Percentiles rank a stretch among this genome's conserved stretches.
These are phyloP conservation scores for Pinna nobilis DNA, from an alignment of 1,140 invertebrate genomes.

Conservation along the genomic window DNA sequence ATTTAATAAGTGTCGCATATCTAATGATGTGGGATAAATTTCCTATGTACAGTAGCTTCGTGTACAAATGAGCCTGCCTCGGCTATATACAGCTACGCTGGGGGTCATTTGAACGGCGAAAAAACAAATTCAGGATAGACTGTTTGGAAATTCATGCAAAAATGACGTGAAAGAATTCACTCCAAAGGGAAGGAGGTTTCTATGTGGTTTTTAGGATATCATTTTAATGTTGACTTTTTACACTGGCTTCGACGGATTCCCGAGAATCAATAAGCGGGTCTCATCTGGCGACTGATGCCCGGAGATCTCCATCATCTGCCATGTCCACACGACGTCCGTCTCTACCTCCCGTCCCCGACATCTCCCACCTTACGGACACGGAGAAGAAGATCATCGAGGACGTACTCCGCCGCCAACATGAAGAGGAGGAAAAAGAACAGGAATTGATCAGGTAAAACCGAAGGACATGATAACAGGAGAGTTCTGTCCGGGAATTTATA, in stretches of 20 bases:
- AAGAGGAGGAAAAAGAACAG: conserved; percentile 95
- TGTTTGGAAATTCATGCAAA: not conserved
- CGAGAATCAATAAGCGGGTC: too few species aligned
- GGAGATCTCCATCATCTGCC: too few species aligned
- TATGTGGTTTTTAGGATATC: too few species aligned
- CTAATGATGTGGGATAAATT: conserved; percentile 7
- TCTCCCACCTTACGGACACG: conserved; percentile 97
- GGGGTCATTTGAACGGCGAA: conserved; percentile 16
- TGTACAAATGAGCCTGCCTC: not conserved
- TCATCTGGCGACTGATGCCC: too few species aligned
- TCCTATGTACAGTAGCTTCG: not conserved
- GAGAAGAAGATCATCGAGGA: conserved; percentile 97
- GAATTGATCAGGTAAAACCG: conserved; percentile 71
- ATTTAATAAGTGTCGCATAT: conserved; percentile 29
- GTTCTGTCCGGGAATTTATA: too few species aligned
- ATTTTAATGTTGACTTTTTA: too few species aligned
- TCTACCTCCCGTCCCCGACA: conserved; percentile 86
- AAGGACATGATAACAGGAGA: too few species aligned
- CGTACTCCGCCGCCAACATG: conserved; percentile 96
- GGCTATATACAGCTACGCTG: conserved; percentile 2
- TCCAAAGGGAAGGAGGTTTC: too few species aligned
- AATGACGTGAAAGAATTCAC: too few species aligned
- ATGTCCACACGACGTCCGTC: conserved; percentile 66
- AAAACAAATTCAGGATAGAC: not conserved
- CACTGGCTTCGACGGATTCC: too few species aligned